Percentiles rank a stretch among this genome's conserved stretches.
Conservation (phyloP, 2,113 vertebrate species). For the Cottus gobio region DNA sequence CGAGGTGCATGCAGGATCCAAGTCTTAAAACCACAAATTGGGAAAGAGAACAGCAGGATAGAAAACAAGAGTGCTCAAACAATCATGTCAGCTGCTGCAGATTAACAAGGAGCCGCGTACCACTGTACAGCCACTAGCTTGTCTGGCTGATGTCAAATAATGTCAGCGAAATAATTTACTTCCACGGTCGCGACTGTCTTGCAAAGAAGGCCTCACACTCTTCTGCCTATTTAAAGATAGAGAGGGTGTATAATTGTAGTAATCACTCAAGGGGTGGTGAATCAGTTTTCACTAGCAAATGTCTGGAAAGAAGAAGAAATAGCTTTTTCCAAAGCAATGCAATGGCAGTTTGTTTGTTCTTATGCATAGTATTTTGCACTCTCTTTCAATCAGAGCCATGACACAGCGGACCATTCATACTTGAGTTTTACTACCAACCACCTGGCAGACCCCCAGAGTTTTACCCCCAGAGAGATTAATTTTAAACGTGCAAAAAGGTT, state of each 20-base stretch:
- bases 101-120: conserved; percentile 34
- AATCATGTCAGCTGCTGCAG: conserved; percentile 42
- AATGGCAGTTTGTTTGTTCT: conserved; percentile 19
- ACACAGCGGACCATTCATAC: conserved; percentile 37
- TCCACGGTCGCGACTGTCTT: conserved; percentile 19
- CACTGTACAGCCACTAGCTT: conserved; percentile 10
- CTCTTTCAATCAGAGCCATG: conserved; percentile 11
- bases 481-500: conserved; percentile 23
- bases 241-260: conserved; percentile 64
- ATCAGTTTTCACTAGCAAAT: conserved; percentile 45
- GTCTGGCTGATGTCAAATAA: conserved; percentile 26
- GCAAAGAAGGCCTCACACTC: conserved; percentile 17
- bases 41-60: conserved; percentile 44
- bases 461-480: conserved; percentile 36
- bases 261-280: conserved; percentile 60
- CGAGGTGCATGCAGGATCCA: conserved; percentile 43
- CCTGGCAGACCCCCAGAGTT: conserved; percentile 39
- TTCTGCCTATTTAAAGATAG: conserved; percentile 55
- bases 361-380: conserved; percentile 16
- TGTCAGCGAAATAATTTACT: conserved; percentile 31
- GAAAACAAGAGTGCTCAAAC: conserved; percentile 41
- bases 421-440: conserved; percentile 40
- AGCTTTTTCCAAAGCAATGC: conserved; percentile 12
- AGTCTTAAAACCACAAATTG: conserved; percentile 60
- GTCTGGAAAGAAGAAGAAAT: conserved; percentile 14